Conservation (phyloP, 2,797 vertebrate genomes). For the Galago senegalensis region DNA sequence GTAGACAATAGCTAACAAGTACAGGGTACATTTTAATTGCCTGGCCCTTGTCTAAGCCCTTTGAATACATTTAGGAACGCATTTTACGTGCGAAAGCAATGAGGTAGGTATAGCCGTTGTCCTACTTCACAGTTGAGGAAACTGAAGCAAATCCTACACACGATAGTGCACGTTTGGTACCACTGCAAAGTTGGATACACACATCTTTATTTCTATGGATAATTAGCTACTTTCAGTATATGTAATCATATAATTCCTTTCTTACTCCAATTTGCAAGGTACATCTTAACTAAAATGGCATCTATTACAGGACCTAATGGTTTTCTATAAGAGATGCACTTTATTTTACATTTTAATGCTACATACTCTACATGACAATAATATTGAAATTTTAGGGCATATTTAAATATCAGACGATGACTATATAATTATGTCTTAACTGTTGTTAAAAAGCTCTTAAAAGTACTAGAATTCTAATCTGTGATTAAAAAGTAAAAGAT, state of each 20-base stretch:
- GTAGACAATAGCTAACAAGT: not conserved
- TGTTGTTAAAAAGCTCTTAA: slow-evolving; percentile 20
- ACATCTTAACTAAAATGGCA: slow-evolving; percentile 43
- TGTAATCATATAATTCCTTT: not conserved
- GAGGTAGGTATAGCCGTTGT: not conserved
- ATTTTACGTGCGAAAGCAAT: not conserved
- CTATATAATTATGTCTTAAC: not conserved
- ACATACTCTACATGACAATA: not conserved
- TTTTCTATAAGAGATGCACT: not conserved
- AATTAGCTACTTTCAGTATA: not conserved
- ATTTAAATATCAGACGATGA: slow-evolving; percentile 24
- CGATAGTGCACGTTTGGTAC: not conserved
- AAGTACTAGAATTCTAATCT: slow-evolving; percentile 27
- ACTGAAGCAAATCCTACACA: not conserved
- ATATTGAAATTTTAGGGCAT: slow-evolving; percentile 46
- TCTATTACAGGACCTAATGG: not conserved
- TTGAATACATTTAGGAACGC: not conserved
- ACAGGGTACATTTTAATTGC: not conserved
- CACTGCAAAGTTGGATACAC: not conserved
- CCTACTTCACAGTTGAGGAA: slow-evolving; percentile 37
- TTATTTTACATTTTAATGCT: slow-evolving; percentile 40
- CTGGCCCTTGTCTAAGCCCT: not conserved
- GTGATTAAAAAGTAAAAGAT: slow-evolving; percentile 56
- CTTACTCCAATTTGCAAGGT: not conserved
- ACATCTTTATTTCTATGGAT: not conserved